Percentiles rank a stretch among this genome's conserved stretches.
Evolutionary conservation across 2,113 vertebrate species (phyloP).

Genomic region (Callopanchax toddi): DNA sequence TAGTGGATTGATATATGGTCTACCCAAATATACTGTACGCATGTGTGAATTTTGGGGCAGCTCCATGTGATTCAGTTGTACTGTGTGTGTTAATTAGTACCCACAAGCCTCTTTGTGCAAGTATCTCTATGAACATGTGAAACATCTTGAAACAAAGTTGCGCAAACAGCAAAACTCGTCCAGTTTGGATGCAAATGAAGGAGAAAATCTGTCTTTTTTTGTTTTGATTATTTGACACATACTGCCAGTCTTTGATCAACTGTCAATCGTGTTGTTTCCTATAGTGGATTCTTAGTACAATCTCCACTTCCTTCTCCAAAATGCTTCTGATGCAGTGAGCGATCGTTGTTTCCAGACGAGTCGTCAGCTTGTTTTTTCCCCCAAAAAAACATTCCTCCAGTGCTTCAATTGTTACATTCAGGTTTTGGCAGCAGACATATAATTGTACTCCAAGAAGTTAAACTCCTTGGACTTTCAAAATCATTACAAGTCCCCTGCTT

Average conservation of each 20-base stretch:
- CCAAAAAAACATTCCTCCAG: slow-evolving; percentile 2
- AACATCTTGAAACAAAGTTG: slow-evolving; percentile 42
- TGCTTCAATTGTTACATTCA: slow-evolving; percentile 53
- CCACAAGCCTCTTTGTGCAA: slow-evolving; percentile 10
- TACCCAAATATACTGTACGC: slow-evolving; percentile 11
- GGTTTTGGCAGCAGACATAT: slow-evolving; percentile 21
- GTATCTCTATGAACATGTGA: slow-evolving; percentile 10
- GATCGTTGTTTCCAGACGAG: slow-evolving; percentile 21
- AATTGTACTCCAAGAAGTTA: slow-evolving; percentile 7
- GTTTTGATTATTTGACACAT: slow-evolving; percentile 40
- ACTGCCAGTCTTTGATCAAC: slow-evolving; percentile 62
- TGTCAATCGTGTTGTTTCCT: slow-evolving; percentile 51
- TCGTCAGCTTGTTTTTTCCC: slow-evolving; percentile 21
- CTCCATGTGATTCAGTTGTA: slow-evolving; percentile 16
- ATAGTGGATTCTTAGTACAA: slow-evolving; percentile 50
- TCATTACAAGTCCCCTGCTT: slow-evolving; percentile 13
- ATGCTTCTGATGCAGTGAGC: slow-evolving; percentile 32
- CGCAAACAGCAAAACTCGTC: slow-evolving; percentile 38
- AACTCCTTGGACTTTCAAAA: slow-evolving; percentile 20
- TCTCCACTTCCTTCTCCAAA: slow-evolving; percentile 32
- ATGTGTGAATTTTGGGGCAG: slow-evolving; percentile 16
- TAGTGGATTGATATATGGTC: slow-evolving; percentile 11
- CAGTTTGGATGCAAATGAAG: slow-evolving; percentile 45
- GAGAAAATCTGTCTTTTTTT: slow-evolving; percentile 50
- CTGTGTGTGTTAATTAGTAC: slow-evolving; percentile 1